phyloP scores from a whole-genome alignment of 2,888 invertebrate genomes.

The Microctonus brassicae region DNA sequence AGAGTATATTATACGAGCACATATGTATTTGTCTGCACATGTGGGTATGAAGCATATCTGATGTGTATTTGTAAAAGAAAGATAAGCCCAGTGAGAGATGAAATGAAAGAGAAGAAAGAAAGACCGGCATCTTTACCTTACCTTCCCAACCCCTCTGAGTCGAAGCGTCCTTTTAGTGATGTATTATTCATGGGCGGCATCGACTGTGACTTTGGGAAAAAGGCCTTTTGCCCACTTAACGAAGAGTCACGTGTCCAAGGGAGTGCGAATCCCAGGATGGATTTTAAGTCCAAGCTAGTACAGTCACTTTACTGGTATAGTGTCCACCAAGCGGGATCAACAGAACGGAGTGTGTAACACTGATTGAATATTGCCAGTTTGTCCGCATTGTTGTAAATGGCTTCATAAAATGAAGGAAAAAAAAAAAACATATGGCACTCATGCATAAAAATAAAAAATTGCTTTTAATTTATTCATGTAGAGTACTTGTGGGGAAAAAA shows the following conservation, averaged over 20 bases:
- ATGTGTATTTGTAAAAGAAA: slow-evolving; percentile 7
- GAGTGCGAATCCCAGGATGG: slow-evolving; percentile 37
- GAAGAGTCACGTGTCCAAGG: slow-evolving; percentile 38
- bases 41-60: not conserved
- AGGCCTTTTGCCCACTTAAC: slow-evolving; percentile 40
- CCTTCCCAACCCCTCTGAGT: not conserved
- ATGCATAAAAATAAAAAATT: no score
- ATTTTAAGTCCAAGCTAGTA: slow-evolving; percentile 27
- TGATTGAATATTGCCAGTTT: not conserved
- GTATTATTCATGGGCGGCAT: slow-evolving; percentile 40
- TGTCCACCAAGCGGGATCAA: slow-evolving; percentile 20
- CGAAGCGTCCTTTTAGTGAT: slow-evolving; percentile 25
- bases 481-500: no score
- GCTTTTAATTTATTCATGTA: no score
- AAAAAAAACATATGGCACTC: no score
- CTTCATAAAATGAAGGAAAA: not conserved
- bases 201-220: slow-evolving; percentile 39
- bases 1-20: not conserved
- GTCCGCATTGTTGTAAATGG: not conserved
- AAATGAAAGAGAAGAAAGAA: slow-evolving; percentile 2
- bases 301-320: slow-evolving; percentile 13
- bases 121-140: slow-evolving; percentile 14
- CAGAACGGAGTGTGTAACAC: not conserved
- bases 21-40: slow-evolving; percentile 2
- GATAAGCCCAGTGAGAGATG: slow-evolving; percentile 2